Percentiles rank a stretch among this genome's conserved stretches.
Conservation (phyloP, 2,113 vertebrate species). For the Prunella fulvescens region DNA sequence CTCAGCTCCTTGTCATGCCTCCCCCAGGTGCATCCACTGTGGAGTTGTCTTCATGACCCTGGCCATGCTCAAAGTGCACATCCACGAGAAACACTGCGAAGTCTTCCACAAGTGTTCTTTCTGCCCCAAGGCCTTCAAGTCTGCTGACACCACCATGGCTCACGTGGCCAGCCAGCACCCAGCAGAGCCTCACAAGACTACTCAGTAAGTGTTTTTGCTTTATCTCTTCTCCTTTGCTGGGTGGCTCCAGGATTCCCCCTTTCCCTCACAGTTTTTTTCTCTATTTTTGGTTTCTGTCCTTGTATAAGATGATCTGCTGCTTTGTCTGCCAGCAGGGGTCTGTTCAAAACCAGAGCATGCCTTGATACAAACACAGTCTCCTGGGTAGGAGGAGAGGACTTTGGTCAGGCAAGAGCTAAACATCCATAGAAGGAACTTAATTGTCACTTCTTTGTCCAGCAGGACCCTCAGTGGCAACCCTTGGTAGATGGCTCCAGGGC, state of each 20-base stretch:
- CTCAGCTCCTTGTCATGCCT: not conserved
- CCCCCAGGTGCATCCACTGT: slow-evolving; percentile 90
- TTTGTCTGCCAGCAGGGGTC: not conserved
- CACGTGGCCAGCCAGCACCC: slow-evolving; percentile 86
- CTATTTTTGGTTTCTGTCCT: not conserved
- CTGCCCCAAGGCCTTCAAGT: slow-evolving; percentile 94
- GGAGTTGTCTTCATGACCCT: slow-evolving; percentile 88
- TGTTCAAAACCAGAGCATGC: not conserved
- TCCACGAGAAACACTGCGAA: slow-evolving; percentile 91
- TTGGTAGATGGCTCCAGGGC: not conserved
- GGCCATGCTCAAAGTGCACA: slow-evolving; percentile 86
- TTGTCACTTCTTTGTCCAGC: not conserved
- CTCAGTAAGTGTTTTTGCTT: slow-evolving; percentile 81
- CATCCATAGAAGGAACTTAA: not conserved
- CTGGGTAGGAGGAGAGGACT: not conserved
- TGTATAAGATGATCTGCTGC: not conserved
- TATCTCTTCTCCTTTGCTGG: not conserved
- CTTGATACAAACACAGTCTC: fast-evolving
- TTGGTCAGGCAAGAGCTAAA: not conserved
- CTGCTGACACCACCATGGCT: slow-evolving; percentile 77
- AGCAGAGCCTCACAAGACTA: slow-evolving; percentile 71
- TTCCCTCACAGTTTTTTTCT: not conserved
- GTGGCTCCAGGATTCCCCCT: not conserved
- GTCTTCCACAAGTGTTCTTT: slow-evolving; percentile 92
- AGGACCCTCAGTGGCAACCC: not conserved